Evolutionary conservation across 2,113 vertebrate species (phyloP), one percentile per base, ranked within the genome.

Genomic region (Ammodytes marinus): DNA sequence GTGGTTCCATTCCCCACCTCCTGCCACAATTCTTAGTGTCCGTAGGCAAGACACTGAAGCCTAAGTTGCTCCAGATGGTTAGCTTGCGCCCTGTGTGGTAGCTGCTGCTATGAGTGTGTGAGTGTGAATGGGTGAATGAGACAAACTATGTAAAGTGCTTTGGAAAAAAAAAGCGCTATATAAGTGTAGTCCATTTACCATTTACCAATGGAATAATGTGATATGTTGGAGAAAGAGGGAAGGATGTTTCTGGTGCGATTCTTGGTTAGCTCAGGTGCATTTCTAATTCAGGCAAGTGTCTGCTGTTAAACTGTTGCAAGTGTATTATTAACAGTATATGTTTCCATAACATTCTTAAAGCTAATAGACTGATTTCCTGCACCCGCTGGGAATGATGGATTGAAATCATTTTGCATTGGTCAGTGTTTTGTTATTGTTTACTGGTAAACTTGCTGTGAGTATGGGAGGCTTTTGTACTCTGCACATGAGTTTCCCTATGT

Each of bases 221-320:
- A 65, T 47, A 81, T 83, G 70, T n/a, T 83, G 14, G 74, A 61
- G 52, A 42, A 5, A 14, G 39, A 74, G 42, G 8, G 5, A 4
- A 35, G 19, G 27, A 66, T 61, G 58, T 64, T 61, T 46, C 74
- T 49, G 27, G 70, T 69, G 54, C 59, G 13, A 19, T 67, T 19
- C 15, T 9, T 5, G 12, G 45, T 59, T 11, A 15, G 43, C 57
- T 67, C 57, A 37, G 27, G 64, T 60, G 13, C 49, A 27, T 2
- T 47, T 58, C 27, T 47, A 10, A 65, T 81, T 35, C 64, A 55
- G 59, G 39, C 10, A 0, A 6, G 15, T 69, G 39, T 42, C 74
- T 39, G 15, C 27, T 27, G 27, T 27, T 27, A 27, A 27, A 27
- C 27, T 27, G 27, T 27, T 27, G 27, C 27, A 27, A 27, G 27